Evolutionary conservation across 2,888 invertebrate species (phyloP), one percentile per base, ranked within the genome.

Genomic region (Cyclophora albipunctata): DNA sequence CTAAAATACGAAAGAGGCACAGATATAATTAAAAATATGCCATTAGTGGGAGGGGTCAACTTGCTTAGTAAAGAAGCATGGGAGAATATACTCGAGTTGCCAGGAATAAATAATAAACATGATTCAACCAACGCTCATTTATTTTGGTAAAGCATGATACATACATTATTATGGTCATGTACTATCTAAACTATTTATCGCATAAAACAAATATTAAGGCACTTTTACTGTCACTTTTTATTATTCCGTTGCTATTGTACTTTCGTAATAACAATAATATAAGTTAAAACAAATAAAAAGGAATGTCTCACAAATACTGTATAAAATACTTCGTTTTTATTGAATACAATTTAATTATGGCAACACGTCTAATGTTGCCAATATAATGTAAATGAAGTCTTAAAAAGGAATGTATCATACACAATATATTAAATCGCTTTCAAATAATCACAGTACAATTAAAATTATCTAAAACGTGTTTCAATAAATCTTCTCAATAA

Each of bases 281-380:
- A 47, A 48, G 34, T 20, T 46, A 51, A 51, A 45, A 34, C 37
- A 34, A 44, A 48, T 48, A 51, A 60, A 62, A 65, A 69, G 81
- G 81, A 81, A 81, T 81, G 83, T 69, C 57, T 37, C 5, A 37
- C 37, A 42, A 76, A 78, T 79, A 77, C 70, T 72, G 68, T 63
- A 37, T 47, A 56, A 34, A 45, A 51, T 51, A 51, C 55, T 51
- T 43, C 6, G 55, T 49, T 43, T 43, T 34, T 6, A 4, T 43
- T 34, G 34, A 43, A 33, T 33, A 37, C 37, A 43, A 5, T 5
- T 43, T 43, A 33, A 43, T 43, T 37, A 37, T 37, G 4, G 37
- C 37, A 37, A 37, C 37, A 37, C 37, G 20, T 20, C 6, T 6
- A 43, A 43, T 20, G 34, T 43, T 43, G 43, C 43, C 43, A 43